phyloP scores from a whole-genome alignment of 92 coral and sea anemone genomes.

The Heliopora coerulea region DNA sequence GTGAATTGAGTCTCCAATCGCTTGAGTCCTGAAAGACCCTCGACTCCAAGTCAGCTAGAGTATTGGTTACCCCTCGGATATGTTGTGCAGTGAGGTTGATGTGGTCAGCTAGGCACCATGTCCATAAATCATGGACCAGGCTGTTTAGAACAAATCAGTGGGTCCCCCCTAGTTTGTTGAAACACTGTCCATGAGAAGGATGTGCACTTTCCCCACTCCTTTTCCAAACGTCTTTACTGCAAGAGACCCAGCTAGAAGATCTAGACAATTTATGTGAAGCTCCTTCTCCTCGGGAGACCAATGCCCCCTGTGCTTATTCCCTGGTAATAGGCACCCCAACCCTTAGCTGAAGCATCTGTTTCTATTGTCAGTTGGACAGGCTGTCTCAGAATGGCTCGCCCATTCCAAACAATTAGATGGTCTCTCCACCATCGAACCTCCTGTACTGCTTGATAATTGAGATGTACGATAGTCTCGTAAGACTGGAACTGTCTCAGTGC shows the following conservation, averaged over 20 bases:
- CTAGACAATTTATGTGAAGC: constrained; percentile 55
- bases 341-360: constrained; percentile 53
- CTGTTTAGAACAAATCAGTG: constrained; percentile 29
- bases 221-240: constrained; percentile 31
- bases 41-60: constrained; percentile 23
- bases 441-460: constrained; percentile 38
- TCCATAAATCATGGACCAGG: constrained; percentile 29
- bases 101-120: constrained; percentile 23
- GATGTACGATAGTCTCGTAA: constrained; percentile 46
- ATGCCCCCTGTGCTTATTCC: constrained; percentile 52
- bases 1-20: constrained; percentile 20
- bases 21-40: constrained; percentile 28
- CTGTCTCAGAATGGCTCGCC: constrained; percentile 48
- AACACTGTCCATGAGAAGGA: constrained; percentile 40
- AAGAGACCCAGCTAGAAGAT: constrained; percentile 47
- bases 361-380: constrained; percentile 57
- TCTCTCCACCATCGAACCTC: constrained; percentile 53
- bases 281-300: constrained; percentile 53
- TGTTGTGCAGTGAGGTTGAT: constrained; percentile 21
- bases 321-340: constrained; percentile 60
- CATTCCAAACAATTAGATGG: constrained; percentile 51
- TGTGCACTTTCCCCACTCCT: constrained; percentile 26
- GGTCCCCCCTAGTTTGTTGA: constrained; percentile 38
- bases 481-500: constrained; percentile 32
- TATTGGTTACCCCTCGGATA: constrained; percentile 16